Percentiles rank a stretch among this genome's conserved stretches.
These are phyloP conservation scores for Cololabis saira DNA, from an alignment of 2,113 vertebrate genomes.

Conservation along the genomic window DNA sequence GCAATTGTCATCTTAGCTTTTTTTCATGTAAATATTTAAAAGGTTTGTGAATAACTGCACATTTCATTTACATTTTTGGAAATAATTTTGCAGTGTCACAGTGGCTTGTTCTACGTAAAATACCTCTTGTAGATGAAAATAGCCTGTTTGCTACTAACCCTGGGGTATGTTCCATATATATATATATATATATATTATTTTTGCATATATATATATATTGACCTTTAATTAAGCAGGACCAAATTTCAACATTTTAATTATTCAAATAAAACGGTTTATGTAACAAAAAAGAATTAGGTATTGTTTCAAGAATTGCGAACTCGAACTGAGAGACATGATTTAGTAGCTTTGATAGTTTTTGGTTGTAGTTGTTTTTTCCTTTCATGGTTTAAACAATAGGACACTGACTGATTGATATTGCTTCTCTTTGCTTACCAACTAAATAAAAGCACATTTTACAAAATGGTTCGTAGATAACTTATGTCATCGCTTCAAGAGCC, in stretches of 20 bases:
- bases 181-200: too few species aligned
- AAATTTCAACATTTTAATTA: neutral
- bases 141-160: neutral
- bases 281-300: neutral
- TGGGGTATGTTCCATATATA: neutral
- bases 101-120: neutral
- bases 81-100: neutral
- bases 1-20: too few species aligned
- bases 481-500: conserved; percentile 31
- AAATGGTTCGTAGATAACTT: conserved; percentile 18
- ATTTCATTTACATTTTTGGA: too few species aligned
- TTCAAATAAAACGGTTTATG: neutral
- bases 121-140: neutral
- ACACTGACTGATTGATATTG: neutral
- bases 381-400: neutral
- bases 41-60: too few species aligned
- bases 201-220: too few species aligned
- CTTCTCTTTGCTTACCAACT: neutral
- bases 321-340: neutral
- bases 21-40: too few species aligned
- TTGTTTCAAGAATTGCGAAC: neutral
- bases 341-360: neutral
- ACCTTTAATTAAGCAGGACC: neutral
- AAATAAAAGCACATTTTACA: conserved; percentile 13
- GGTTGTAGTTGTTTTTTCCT: neutral